Conservation (phyloP, 2,888 invertebrate genomes). For the Agonopterix heracliana region DNA sequence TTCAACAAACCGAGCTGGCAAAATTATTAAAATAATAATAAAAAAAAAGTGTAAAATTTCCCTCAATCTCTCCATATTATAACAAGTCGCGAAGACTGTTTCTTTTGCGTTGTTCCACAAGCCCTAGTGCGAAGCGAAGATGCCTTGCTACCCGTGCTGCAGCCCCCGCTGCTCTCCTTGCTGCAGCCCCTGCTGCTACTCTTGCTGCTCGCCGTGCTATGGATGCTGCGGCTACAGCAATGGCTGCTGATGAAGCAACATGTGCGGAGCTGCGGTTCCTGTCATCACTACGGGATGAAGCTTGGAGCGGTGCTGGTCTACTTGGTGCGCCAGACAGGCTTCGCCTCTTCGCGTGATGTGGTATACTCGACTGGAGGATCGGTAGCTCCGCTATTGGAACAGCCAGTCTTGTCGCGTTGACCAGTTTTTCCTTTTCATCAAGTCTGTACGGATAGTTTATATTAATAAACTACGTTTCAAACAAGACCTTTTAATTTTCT, state of each 20-base stretch:
- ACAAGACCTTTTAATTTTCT: too few species aligned
- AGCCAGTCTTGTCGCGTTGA: conserved; percentile 2
- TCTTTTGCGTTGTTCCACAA: conserved; percentile 2
- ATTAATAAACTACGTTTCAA: conserved; percentile 5
- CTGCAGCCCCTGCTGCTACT: conserved; percentile 34
- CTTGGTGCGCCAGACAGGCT: conserved; percentile 4
- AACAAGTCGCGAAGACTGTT: conserved; percentile 1
- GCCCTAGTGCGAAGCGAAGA: conserved; percentile 17
- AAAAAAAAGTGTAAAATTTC: conserved; percentile 17
- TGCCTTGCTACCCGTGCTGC: conserved; percentile 44
- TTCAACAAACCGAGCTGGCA: conserved; percentile 27
- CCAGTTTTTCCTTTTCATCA: conserved; percentile 2
- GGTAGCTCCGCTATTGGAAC: neutral
- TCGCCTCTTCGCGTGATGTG: neutral
- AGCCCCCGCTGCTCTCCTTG: conserved; percentile 29
- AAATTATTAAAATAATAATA: conserved; percentile 18
- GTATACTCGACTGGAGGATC: neutral
- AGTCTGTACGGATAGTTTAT: conserved; percentile 3
- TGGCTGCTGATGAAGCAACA: conserved; percentile 13
- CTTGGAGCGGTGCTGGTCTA: conserved; percentile 7
- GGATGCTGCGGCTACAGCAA: conserved; percentile 30
- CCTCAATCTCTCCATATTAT: conserved; percentile 8
- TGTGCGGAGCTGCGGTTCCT: conserved; percentile 5
- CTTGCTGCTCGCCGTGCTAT: conserved; percentile 38
- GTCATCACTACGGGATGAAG: neutral